Percentiles rank a stretch among this genome's conserved stretches.
Evolutionary conservation across 2,113 vertebrate species (phyloP).

Genomic region (Pitta sordida): DNA sequence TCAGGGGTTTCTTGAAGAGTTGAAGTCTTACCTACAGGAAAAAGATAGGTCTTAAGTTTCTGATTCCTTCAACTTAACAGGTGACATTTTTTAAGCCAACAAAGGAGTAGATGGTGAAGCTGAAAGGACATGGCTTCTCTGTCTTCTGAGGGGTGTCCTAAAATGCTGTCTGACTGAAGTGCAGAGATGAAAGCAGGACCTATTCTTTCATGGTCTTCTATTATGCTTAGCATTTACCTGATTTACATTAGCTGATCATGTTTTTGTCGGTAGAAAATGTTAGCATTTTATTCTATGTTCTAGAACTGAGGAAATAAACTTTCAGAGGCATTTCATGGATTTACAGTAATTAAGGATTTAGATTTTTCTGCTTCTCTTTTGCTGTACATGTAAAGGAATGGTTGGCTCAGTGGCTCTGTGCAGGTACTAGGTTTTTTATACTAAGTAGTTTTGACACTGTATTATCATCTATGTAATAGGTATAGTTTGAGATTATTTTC

Average conservation of each 20-base stretch:
- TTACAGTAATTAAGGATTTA: neutral
- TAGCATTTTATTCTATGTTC: neutral
- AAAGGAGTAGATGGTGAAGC: neutral
- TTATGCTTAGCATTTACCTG: neutral
- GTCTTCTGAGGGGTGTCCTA: neutral
- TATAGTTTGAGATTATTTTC: neutral
- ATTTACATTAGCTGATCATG: neutral
- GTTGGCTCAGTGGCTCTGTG: neutral
- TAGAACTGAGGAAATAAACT: neutral
- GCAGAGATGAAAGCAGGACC: neutral
- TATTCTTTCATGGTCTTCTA: neutral
- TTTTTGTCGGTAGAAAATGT: neutral
- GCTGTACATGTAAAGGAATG: fast-evolving
- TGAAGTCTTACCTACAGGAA: neutral
- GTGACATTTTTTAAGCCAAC: neutral
- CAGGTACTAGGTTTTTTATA: neutral
- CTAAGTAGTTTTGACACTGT: neutral
- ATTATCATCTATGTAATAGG: neutral
- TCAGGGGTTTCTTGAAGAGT: neutral
- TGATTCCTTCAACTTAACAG: neutral
- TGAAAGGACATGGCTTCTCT: neutral
- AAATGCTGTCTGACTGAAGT: neutral
- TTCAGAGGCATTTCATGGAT: neutral
- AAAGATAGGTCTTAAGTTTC: neutral
- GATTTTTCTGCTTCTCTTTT: neutral